Conservation (phyloP, 2,797 vertebrate genomes). For the Sebastiscus tertius region DNA sequence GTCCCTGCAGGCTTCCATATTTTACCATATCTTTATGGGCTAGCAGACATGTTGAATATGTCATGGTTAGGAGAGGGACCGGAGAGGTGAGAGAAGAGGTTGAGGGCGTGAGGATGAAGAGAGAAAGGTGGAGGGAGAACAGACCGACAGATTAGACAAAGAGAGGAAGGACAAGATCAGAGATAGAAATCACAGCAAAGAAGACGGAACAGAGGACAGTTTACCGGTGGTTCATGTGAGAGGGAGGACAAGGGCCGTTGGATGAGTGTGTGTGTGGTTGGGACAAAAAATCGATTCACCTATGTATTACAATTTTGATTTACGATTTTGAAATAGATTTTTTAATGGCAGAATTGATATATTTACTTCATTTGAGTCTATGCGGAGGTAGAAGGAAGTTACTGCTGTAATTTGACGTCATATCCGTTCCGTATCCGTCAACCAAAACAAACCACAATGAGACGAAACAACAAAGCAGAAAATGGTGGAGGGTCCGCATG, state of each 20-base stretch:
- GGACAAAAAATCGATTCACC: no score
- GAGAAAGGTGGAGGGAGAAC: not conserved
- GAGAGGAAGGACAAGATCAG: not conserved
- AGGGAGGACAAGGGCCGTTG: not conserved
- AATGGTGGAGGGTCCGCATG: fast-evolving
- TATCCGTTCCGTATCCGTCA: no score
- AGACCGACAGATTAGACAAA: not conserved
- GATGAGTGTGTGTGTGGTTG: not conserved
- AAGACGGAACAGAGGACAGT: not conserved
- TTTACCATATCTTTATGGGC: conserved; percentile 72
- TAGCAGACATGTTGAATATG: conserved; percentile 57
- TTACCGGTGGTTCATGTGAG: not conserved
- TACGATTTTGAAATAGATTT: no score
- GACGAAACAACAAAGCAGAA: no score
- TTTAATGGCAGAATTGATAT: no score
- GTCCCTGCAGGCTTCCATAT: conserved; percentile 73
- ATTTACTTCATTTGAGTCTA: no score
- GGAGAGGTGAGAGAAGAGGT: not conserved
- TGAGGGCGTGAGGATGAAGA: not conserved
- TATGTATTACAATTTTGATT: no score
- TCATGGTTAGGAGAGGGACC: conserved; percentile 2
- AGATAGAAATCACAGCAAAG: not conserved
- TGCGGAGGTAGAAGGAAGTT: no score
- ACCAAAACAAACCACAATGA: no score
- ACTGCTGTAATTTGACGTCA: no score